Base-by-base conservation (phyloP, 2,888 invertebrate species). In the Andrena trimmerana region DNA sequence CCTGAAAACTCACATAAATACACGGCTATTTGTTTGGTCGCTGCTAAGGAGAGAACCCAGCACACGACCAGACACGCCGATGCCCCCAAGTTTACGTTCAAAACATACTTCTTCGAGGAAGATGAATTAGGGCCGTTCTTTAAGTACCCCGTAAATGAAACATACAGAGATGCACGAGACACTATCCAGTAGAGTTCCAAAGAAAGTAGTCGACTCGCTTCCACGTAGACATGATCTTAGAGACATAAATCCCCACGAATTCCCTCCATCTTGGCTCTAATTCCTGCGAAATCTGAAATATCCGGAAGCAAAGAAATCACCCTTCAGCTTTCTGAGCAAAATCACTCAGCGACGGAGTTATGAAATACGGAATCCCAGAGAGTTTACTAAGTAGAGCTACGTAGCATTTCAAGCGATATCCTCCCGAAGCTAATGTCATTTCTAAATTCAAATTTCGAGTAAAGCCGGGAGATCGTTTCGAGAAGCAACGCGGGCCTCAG, bases 41-140 rank as follows among this genome's bases (percentile, higher is more conserved):
- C 42, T 60, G 85, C 60, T 80, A 77, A 87, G 74, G 79, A 86
- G 77, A 69, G 72, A 86, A 85, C 72, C 48, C 88, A 85, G 85
- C 66, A 29, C 72, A 63, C 36, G 48, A n/a, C 31, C 63, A 59
- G 78, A 74, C 36, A 33, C 48, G 16, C 33, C 31, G 29, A 52
- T 74, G 24, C 33, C 48, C 50, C 76, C 54, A 27, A 54, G 71
- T 81, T 84, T 88, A 84, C 71, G 77, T 73, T 77, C 31, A 27
- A 57, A 70, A 69, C 69, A 70, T 72, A 73, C 74, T 82, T 84
- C 76, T 84, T 77, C 65, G 65, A n/a, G 68, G 73, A 69, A 78
- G 82, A 86, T 77, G 78, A 86, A 87, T 86, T 82, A 68, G 78
- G 67, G 50, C 71, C 42, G 48, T 82, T 80, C 76, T 82, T 76